Evolutionary conservation across 2,113 vertebrate genomes (phyloP), one percentile per base, ranked within the genome.

Genomic region (Scopus umbretta): DNA sequence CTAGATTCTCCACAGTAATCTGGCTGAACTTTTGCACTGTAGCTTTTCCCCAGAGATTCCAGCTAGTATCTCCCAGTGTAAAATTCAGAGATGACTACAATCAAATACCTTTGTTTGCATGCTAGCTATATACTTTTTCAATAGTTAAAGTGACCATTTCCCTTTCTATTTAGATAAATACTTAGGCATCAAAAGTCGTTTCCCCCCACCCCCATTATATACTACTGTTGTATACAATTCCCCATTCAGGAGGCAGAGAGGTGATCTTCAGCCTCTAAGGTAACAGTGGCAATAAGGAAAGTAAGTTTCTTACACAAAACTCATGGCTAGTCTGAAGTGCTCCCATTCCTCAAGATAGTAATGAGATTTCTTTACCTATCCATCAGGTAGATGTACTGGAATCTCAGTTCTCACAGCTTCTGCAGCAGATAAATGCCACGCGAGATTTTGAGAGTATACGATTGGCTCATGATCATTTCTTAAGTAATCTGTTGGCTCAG

Each of bases 391-490:
- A 99, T 23, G 99, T 99, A 32, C 93, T 99, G 96, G 99, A 99
- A 95, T 99, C 99, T 34, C 99, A 99, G 98, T 99, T 99, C 96
- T 99, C 99, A 34, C 99, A 99, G 98, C 98, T 99, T 36, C 98
- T 99, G 40, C 99, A 99, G 94, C 99, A 99, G 88, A 99, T 99
- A 97, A 99, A 99, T 45, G 98, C 99, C 86, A 99, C 99, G 2
- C 97, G 99, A 85, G 99, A 99, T 96, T 99, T 99, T 80, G 99
- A 99, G 98, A 99, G 99, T 92, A 99, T 99, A 97, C 97, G 99
- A 71, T 6, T 99, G 98, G 99, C 99, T 88, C 99, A 99, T 0
- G 99, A 99, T 96, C 99, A 99, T 92, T 99, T 99, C 97, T 98
- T 99, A 74, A 99, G 99, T 92, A 99, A 99, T 94, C 98, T 99